phyloP scores from a whole-genome alignment of 2,888 invertebrate species.

The Drosophila leonis region DNA sequence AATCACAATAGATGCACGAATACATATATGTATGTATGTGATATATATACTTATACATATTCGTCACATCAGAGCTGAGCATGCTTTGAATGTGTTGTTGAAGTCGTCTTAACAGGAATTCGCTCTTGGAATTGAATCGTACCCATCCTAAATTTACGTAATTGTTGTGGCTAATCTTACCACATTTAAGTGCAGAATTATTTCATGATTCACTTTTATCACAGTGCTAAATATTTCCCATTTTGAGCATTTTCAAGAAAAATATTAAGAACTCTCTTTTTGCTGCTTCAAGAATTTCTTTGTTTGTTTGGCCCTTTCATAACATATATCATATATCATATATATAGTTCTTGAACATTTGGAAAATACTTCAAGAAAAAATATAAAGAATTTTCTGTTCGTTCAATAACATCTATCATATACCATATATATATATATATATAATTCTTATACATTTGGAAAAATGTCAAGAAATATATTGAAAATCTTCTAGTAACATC shows the following conservation, averaged over 20 bases:
- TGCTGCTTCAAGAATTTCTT: not conserved
- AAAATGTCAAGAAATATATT: not conserved
- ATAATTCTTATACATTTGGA: not conserved
- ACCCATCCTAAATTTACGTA: slow-evolving; percentile 13
- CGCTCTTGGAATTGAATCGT: slow-evolving; percentile 21
- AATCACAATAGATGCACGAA: slow-evolving; percentile 32
- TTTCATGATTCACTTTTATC: slow-evolving; percentile 40
- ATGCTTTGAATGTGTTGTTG: slow-evolving; percentile 31
- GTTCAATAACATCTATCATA: not conserved
- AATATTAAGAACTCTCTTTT: not conserved
- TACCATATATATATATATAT: not conserved
- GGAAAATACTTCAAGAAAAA: not conserved
- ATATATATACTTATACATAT: not conserved
- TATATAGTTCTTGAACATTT: not conserved
- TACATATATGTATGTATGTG: not conserved
- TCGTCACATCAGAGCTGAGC: slow-evolving; percentile 16
- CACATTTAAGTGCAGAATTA: slow-evolving; percentile 17
- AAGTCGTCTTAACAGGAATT: slow-evolving; percentile 16
- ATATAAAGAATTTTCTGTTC: not conserved
- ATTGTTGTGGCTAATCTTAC: not conserved
- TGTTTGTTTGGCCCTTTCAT: not conserved
- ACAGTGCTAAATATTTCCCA: slow-evolving; percentile 32
- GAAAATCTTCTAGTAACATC: not conserved
- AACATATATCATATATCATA: not conserved
- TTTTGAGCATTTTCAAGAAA: slow-evolving; percentile 39